Percentiles rank a stretch among this genome's conserved stretches.
Conservation (phyloP, 2,888 invertebrate species). For the Portevinia maculata region DNA sequence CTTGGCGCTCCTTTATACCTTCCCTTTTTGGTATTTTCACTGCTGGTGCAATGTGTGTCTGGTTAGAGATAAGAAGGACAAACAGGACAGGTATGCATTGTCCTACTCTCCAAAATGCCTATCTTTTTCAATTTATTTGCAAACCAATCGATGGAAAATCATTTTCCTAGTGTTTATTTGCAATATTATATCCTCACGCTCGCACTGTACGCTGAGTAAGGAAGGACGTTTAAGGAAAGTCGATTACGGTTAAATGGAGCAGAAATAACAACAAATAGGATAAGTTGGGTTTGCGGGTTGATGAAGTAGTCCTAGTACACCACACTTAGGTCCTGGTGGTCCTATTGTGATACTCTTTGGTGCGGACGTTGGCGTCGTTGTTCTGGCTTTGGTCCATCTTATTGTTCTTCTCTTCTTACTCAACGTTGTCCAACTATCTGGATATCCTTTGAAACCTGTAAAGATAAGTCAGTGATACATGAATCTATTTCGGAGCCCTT, state of each 20-base stretch:
- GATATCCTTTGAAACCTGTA: too few relatives aligned
- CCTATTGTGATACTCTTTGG: too few relatives aligned
- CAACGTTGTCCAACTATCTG: too few relatives aligned
- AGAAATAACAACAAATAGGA: constrained; percentile 71
- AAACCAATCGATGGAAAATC: constrained; percentile 57
- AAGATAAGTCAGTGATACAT: too few relatives aligned
- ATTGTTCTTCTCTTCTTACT: too few relatives aligned
- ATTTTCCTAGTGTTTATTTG: constrained; percentile 49
- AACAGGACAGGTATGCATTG: constrained; percentile 22
- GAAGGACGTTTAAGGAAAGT: constrained; percentile 64
- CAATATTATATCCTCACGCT: constrained; percentile 12
- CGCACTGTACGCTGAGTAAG: too few relatives aligned
- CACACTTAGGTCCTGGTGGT: too few relatives aligned
- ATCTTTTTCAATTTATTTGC: constrained; percentile 49
- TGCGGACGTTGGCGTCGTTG: too few relatives aligned
- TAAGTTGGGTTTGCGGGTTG: too few relatives aligned
- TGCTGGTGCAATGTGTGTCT: constrained; percentile 35
- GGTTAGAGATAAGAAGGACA: constrained; percentile 48
- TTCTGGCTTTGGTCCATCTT: too few relatives aligned
- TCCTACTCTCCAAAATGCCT: constrained; percentile 9
- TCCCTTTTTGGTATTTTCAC: neutral
- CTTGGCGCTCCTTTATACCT: constrained; percentile 14
- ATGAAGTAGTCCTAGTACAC: too few relatives aligned
- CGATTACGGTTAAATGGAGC: constrained; percentile 70
- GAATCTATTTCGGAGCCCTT: too few relatives aligned